These are phyloP conservation scores for Tympanoctomys barrerae DNA, from an alignment of 2,797 vertebrate species.

Conservation along the genomic window DNA sequence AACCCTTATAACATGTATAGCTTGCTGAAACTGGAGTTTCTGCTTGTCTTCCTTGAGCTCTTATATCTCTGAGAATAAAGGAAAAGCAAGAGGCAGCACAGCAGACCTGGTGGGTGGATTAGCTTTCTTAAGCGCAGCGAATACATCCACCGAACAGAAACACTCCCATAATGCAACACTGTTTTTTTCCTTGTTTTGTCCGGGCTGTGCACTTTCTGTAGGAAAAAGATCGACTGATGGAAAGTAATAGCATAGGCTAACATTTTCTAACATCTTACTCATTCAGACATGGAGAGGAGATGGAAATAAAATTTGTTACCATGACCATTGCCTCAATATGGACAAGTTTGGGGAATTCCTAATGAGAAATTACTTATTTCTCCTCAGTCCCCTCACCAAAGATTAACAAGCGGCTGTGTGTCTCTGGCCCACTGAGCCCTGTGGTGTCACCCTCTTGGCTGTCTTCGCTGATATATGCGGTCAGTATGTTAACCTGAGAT, in stretches of 20 bases:
- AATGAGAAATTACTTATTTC: neutral
- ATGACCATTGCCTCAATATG: conserved; percentile 27
- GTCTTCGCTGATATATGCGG: neutral
- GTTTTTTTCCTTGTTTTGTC: neutral
- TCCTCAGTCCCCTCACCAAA: neutral
- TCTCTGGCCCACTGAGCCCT: neutral
- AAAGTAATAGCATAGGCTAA: neutral
- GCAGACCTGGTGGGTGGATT: conserved; percentile 64
- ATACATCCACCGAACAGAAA: conserved; percentile 41
- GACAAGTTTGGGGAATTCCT: conserved; percentile 15
- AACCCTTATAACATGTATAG: conserved; percentile 75
- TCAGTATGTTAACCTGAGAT: neutral
- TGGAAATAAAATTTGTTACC: conserved; percentile 50
- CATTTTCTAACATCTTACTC: conserved; percentile 52
- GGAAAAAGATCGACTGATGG: neutral
- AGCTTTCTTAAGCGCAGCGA: conserved; percentile 60
- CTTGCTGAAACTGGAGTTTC: conserved; percentile 78
- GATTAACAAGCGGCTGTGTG: neutral
- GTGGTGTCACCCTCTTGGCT: neutral
- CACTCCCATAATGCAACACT: conserved; percentile 56
- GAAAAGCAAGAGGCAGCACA: conserved; percentile 67
- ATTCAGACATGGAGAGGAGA: conserved; percentile 55
- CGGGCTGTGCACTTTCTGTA: neutral
- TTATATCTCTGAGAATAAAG: conserved; percentile 79
- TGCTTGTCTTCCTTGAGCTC: conserved; percentile 78